Evolutionary conservation across 2,797 vertebrate species (phyloP).

Genomic region (Anabacerthia variegaticeps): DNA sequence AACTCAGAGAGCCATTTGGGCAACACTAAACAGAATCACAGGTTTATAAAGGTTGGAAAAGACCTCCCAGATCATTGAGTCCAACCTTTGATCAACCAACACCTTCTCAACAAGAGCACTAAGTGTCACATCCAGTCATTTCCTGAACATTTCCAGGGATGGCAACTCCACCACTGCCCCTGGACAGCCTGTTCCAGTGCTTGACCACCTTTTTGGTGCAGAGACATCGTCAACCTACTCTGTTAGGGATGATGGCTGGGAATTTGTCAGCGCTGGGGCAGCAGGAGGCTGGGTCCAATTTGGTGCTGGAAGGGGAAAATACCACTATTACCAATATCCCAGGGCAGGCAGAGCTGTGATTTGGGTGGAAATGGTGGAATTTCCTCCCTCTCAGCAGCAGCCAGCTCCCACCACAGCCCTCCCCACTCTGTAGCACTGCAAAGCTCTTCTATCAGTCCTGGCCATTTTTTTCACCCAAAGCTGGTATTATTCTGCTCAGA

Average conservation of each 20-base stretch:
- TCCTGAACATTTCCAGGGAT: not conserved
- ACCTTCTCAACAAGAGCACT: not conserved
- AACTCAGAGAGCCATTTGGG: not conserved
- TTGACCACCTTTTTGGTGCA: too few relatives aligned
- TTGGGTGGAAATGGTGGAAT: not conserved
- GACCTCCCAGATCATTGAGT: not conserved
- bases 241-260: not conserved
- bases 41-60: not conserved
- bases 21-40: not conserved
- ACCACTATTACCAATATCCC: not conserved
- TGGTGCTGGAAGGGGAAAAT: not conserved
- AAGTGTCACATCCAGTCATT: not conserved
- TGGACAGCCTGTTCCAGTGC: not conserved
- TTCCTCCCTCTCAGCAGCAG: not conserved
- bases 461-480: not conserved
- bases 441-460: not conserved
- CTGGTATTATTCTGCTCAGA: not conserved
- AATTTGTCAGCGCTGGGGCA: fast-evolving
- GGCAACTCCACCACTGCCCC: not conserved
- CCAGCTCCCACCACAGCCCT: not conserved
- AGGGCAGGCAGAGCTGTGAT: not conserved
- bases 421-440: not conserved
- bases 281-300: not conserved
- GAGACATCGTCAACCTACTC: fast-evolving
- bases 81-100: not conserved